phyloP scores from a whole-genome alignment of 23 tunicate species.

The Halocynthia aurantium region DNA sequence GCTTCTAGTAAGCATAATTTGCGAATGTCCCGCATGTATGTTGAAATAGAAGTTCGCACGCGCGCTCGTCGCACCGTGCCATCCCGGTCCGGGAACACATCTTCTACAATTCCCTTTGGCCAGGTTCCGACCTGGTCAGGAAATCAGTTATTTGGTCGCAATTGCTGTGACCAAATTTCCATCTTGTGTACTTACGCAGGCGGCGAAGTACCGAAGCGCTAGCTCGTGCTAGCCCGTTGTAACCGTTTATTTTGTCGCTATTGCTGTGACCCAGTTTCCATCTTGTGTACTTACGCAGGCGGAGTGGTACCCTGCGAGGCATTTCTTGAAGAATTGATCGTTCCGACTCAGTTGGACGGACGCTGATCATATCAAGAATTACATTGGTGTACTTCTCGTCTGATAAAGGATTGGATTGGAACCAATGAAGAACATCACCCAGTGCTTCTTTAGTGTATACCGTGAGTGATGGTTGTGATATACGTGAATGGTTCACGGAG shows the following conservation, averaged over 20 bases:
- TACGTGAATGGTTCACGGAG: conserved; percentile 11
- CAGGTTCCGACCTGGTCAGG: no score
- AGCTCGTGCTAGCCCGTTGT: no score
- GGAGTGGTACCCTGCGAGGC: no score
- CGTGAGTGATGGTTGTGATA: conserved; percentile 18
- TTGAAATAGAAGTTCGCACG: background rate
- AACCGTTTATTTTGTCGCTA: no score
- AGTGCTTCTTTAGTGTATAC: conserved; percentile 17
- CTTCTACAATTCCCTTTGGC: conserved; percentile 35
- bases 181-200: no score
- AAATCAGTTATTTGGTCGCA: background rate
- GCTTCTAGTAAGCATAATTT: conserved; percentile 29
- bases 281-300: no score
- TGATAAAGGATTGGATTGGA: conserved; percentile 8
- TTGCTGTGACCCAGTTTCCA: no score
- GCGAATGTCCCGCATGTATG: conserved; percentile 17
- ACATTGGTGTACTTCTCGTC: background rate
- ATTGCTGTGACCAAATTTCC: no score
- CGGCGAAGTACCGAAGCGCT: no score
- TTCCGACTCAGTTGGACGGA: no score
- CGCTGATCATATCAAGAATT: no score
- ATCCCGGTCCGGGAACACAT: conserved; percentile 21
- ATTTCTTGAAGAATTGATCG: no score
- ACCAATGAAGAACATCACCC: background rate
- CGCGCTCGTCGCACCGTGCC: conserved; percentile 36